A percentile compares a stretch with the other conserved stretches of the same genome.
Evolutionary conservation across 2,888 invertebrate genomes (phyloP).

Genomic region (Calameuta idolon): DNA sequence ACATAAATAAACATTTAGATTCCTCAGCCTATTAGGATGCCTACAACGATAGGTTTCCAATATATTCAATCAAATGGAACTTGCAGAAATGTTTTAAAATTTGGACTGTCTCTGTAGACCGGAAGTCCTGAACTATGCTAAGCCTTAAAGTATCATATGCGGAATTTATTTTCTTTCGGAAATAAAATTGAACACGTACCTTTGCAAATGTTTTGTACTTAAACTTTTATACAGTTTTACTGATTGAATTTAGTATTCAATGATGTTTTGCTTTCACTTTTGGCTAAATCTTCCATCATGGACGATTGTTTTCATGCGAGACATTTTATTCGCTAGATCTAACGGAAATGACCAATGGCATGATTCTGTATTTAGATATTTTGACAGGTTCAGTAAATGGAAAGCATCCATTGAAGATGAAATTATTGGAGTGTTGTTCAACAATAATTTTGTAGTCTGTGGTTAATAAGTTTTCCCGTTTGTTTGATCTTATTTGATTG

Average conservation of each 20-base stretch:
- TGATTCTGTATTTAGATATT: not conserved
- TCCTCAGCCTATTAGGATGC: not conserved
- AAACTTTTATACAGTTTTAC: not conserved
- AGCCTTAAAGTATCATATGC: not conserved
- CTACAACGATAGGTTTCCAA: not conserved
- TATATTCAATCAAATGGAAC: not conserved
- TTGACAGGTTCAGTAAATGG: not conserved
- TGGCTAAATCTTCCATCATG: not conserved
- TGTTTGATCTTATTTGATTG: not conserved
- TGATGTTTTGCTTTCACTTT: not conserved
- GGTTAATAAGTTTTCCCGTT: not conserved
- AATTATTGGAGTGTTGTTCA: not conserved
- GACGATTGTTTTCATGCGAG: not conserved
- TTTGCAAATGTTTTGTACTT: no score
- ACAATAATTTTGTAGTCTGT: not conserved
- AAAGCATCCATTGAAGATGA: not conserved
- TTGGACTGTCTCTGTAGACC: not conserved
- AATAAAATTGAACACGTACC: no score
- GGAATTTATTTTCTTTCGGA: not conserved
- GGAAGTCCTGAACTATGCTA: not conserved
- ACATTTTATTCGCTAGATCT: not conserved
- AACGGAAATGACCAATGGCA: not conserved
- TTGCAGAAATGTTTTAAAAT: not conserved
- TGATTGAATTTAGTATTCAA: not conserved
- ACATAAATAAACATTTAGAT: not conserved